Evolutionary conservation across 1,140 invertebrate genomes (phyloP).

Genomic region (Euwallacea fornicatus): DNA sequence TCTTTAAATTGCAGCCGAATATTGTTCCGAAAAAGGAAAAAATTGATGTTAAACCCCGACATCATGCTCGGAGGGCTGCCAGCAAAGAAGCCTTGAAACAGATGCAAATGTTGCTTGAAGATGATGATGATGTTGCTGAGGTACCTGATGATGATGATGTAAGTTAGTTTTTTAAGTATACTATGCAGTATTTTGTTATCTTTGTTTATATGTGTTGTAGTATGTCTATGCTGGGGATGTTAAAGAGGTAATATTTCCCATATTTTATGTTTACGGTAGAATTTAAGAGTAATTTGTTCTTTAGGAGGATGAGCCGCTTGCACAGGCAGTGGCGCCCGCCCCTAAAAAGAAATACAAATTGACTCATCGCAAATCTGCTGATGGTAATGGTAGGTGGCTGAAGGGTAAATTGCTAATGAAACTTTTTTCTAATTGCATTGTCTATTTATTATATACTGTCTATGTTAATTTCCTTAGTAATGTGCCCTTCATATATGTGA

Average conservation of each 20-base stretch:
- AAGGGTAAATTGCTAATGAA: background rate
- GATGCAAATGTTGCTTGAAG: conserved; percentile 47
- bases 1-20: conserved; percentile 3
- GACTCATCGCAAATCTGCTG: conserved; percentile 49
- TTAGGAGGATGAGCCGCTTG: no score
- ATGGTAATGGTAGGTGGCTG: conserved; percentile 43
- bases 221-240: conserved; percentile 18
- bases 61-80: conserved; percentile 45
- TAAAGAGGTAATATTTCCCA: conserved; percentile 15
- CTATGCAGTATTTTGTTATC: background rate
- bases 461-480: background rate
- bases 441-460: no score
- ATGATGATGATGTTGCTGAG: conserved; percentile 45
- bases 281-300: no score
- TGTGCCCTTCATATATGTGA: background rate
- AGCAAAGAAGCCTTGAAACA: conserved; percentile 51
- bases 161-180: background rate
- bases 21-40: conserved; percentile 24
- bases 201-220: conserved; percentile 11
- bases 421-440: background rate
- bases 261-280: no score
- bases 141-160: conserved; percentile 45
- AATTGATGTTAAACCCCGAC: conserved; percentile 31
- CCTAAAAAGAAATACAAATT: conserved; percentile 50
- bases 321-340: conserved; percentile 26